Base-by-base conservation (phyloP, 2,797 vertebrate species). In the Paedocypris micromegethes region DNA sequence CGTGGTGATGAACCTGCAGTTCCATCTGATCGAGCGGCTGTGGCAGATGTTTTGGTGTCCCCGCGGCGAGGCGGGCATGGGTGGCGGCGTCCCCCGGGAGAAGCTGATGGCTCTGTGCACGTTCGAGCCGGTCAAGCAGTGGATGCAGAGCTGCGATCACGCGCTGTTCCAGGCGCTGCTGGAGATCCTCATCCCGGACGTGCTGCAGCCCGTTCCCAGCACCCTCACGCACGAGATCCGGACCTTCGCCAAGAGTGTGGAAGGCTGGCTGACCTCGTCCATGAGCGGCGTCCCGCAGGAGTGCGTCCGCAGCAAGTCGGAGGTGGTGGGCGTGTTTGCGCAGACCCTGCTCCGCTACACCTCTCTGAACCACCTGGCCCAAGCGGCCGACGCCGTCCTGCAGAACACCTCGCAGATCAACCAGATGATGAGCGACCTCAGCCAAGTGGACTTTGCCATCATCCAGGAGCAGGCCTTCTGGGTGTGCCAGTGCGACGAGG, bases 11-110 rank as follows among this genome's bases (percentile, higher is more conserved):
- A 96, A 94, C 83, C 92, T 99, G 37, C 96, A 99, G 83, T 98
- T 98, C 63, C 94, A 97, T 79, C 97, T 90, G 74, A 94, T 99
- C 4, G 97, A 98, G 87, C 98, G 96, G 77, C 89, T 99, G 51
- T 99, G 97, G 97, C 92, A 95, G 77, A 93, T 93, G 55, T 99
- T 99, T 87, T 99, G 97, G 97, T 95, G 88, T 87, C 91, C 93
- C 23, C 64, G 3, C 79, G 97, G 96, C 2, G 93, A 96, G 3
- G 95, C 94, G 5, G 92, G 95, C 2, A 73, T 87, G 0, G 93
- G 95, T 3, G 83, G 23, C 23, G 23, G 64, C 9, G 64, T 70
- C 75, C 91, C 93, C 0, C 88, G 91, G 78, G 93, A 95, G 61
- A 97, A 92, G 80, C 92, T 96, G 83, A 93, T 96, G 77, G 72